Percentiles rank a stretch among this genome's conserved stretches.
phyloP scores from a whole-genome alignment of 2,888 invertebrate genomes.

The Nephrotoma appendiculata region DNA sequence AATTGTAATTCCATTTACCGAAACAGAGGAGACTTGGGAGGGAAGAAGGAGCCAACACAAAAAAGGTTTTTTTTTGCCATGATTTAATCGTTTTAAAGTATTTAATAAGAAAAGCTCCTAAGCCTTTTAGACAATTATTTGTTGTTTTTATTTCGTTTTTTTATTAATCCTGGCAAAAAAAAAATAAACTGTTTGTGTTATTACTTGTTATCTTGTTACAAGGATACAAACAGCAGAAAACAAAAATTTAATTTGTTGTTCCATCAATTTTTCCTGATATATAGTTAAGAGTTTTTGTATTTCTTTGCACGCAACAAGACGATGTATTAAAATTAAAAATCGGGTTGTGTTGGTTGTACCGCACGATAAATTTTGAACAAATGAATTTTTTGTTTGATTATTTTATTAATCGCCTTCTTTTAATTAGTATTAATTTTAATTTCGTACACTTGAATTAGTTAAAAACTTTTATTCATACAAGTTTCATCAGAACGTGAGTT shows the following conservation, averaged over 20 bases:
- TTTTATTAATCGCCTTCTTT: too few species aligned
- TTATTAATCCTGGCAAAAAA: not conserved
- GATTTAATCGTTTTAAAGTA: not conserved
- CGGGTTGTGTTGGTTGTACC: not conserved
- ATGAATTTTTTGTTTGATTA: not conserved
- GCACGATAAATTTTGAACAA: not conserved
- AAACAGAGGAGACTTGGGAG: too few species aligned
- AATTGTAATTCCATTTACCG: not conserved
- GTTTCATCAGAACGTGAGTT: too few species aligned
- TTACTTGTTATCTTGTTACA: not conserved
- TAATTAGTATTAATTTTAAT: not conserved
- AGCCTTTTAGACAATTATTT: not conserved
- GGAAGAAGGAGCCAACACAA: not conserved
- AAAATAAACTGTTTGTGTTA: not conserved
- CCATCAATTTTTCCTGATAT: not conserved
- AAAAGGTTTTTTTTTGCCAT: not conserved
- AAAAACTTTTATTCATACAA: not conserved
- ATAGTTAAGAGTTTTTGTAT: not conserved
- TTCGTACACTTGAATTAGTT: not conserved
- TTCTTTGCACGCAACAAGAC: not conserved
- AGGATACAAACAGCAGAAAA: not conserved
- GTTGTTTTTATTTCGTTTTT: not conserved
- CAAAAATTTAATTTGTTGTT: not conserved
- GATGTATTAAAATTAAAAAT: not conserved
- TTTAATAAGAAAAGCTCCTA: not conserved